phyloP scores from a whole-genome alignment of 2,888 invertebrate species.

The Brachyptera risi region DNA sequence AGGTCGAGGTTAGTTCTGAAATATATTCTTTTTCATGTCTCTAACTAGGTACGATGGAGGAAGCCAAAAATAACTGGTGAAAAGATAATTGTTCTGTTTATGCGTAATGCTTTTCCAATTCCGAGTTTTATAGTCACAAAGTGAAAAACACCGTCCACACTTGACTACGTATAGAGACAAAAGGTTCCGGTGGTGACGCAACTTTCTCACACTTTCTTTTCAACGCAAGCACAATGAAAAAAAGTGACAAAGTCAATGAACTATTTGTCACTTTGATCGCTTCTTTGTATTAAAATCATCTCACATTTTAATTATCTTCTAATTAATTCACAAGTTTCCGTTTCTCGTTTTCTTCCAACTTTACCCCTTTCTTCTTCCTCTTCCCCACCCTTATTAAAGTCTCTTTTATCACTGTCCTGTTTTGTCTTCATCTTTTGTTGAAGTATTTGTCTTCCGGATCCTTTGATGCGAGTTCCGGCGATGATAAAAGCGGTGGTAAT shows the following conservation, averaged over 20 bases:
- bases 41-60: no score
- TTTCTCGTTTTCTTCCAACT: slow-evolving; percentile 21
- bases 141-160: no score
- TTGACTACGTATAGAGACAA: no score
- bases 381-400: slow-evolving; percentile 1
- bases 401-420: slow-evolving; percentile 17
- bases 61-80: no score
- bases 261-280: slow-evolving; percentile 14
- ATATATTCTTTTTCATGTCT: no score
- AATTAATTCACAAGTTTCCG: slow-evolving; percentile 22
- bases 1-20: no score
- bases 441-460: slow-evolving; percentile 20
- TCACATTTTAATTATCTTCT: slow-evolving; percentile 20
- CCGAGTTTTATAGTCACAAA: no score
- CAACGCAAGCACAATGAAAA: neutral
- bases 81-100: no score
- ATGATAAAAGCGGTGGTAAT: neutral
- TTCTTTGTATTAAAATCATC: slow-evolving; percentile 6
- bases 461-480: slow-evolving; percentile 20
- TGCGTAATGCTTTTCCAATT: no score
- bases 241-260: neutral
- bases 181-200: no score
- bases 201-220: no score
- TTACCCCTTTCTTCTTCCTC: slow-evolving; percentile 7
- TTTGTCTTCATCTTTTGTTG: slow-evolving; percentile 21